Evolutionary conservation across 2,113 vertebrate species (phyloP), one percentile per base, ranked within the genome.

Genomic region (Ctenodactylus gundi): DNA sequence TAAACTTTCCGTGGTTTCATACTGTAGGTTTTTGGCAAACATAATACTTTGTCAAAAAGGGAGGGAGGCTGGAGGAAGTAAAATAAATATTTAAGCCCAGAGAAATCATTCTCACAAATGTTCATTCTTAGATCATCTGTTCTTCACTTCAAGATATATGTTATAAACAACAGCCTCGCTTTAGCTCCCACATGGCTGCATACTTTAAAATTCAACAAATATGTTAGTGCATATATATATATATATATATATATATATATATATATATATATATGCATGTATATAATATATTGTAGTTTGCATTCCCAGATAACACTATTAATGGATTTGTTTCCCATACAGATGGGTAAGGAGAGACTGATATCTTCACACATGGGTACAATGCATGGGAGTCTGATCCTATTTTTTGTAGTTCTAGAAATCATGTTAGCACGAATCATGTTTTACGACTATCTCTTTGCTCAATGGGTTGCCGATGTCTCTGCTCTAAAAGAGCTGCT

Each of bases 131-230:
- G 84, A 49, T 97, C 96, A 93, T 93, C 94, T 85, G 60, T 91
- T 96, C 89, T 84, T 88, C 94, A 91, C 60, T 94, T 85, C 46
- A 57, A 85, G 80, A 88, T 46, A 41, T 27, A 1, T 1, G 0
- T 94, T 97, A 78, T 86, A 85, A 91, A 94, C 96, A 96, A 94
- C 90, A 97, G 90, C 68, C 81, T 97, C 85, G 95, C 88, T 97
- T 97, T 94, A 96, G 96, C 60, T 95, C 93, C 98, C 80, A 94
- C 93, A 95, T 95, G 93, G 85, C 97, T 97, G 85, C 97, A 96
- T 96, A 95, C 95, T 98, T 97, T 98, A 96, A 97, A 95, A 97
- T 97, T 97, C 96, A 68, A 96, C 94, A 97, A 98, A 97, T 70
- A 98, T 98, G 97, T 97, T 97, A 97, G 93, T 82, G 94, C 84